Evolutionary conservation across 2,888 invertebrate genomes (phyloP), one percentile per base, ranked within the genome.

Genomic region (Iphiclides podalirius): DNA sequence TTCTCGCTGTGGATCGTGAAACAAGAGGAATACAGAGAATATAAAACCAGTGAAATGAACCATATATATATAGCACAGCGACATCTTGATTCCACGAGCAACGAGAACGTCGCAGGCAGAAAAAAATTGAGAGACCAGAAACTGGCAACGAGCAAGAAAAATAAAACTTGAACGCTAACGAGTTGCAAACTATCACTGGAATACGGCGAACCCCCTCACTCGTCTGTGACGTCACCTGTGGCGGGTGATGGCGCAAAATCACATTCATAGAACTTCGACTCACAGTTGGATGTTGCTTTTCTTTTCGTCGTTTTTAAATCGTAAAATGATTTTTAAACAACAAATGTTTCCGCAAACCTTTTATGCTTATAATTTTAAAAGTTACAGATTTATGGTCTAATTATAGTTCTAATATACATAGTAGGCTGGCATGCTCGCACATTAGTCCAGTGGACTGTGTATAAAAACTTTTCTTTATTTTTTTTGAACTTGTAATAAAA

Each of bases 191-290:
- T 52, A 55, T 55, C 51, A 44, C 48, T 16, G 53, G 54, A 54
- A 53, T 59, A 56, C 64, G n/a, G n/a, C n/a, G n/a, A 17, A n/a
- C 34, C 14, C 38, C 28, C 26, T n/a, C n/a, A n/a, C n/a, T n/a
- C n/a, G 28, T 12, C 31, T 12, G 38, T 39, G 43, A 38, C 49
- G 43, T 49, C 64, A 66, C 63, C 63, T 66, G 63, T 50, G 52
- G 44, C 34, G 59, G 57, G 55, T 60, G 59, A 62, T 61, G 61
- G 59, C 55, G 57, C 59, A 59, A 67, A 68, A 70, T 70, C 54
- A 44, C 63, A 61, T 69, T 70, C 70, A 58, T 57, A 64, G 54
- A 63, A 62, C 59, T 60, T 56, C 50, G 53, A 52, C 54, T 34
- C 7, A 23, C 16, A 42, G 51, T 57, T 44, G 47, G 52, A 41